A percentile compares a stretch with the other conserved stretches of the same genome.
Evolutionary conservation across 2,113 vertebrate species (phyloP).

Genomic region (Octodon degus): DNA sequence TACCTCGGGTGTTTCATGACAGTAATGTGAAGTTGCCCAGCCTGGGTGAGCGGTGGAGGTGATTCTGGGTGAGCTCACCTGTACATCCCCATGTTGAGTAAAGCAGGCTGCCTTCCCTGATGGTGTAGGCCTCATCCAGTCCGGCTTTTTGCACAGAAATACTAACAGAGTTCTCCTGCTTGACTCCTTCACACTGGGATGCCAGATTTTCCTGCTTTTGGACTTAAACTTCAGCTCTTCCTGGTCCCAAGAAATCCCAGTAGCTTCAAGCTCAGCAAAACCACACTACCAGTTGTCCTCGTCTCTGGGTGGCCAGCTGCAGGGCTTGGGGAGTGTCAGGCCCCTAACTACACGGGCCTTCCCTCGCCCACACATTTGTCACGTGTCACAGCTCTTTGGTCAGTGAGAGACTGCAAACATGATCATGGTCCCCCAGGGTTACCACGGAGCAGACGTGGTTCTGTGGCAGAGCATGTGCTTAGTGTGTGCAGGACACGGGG

Average conservation of each 20-base stretch:
- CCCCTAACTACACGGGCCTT: accelerated
- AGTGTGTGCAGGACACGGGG: neutral
- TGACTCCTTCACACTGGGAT: neutral
- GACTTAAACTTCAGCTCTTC: neutral
- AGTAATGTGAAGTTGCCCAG: no score
- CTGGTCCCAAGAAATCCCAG: neutral
- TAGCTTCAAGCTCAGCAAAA: neutral
- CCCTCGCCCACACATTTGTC: no score
- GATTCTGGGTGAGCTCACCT: neutral
- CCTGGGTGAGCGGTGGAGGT: neutral
- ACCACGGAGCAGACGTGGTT: neutral
- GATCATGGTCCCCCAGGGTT: neutral
- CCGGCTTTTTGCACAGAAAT: neutral
- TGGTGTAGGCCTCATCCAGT: neutral
- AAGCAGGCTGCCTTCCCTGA: neutral
- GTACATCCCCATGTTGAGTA: neutral
- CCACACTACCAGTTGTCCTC: no score
- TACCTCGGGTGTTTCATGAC: neutral
- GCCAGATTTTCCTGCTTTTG: neutral
- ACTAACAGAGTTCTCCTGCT: neutral
- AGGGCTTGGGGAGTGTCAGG: neutral
- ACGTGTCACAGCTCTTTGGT: neutral
- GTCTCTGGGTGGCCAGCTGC: neutral
- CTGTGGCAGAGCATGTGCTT: neutral
- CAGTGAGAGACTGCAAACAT: neutral